Evolutionary conservation across 2,113 vertebrate genomes (phyloP), one percentile per base, ranked within the genome.

Genomic region (Thamnaconus septentrionalis): DNA sequence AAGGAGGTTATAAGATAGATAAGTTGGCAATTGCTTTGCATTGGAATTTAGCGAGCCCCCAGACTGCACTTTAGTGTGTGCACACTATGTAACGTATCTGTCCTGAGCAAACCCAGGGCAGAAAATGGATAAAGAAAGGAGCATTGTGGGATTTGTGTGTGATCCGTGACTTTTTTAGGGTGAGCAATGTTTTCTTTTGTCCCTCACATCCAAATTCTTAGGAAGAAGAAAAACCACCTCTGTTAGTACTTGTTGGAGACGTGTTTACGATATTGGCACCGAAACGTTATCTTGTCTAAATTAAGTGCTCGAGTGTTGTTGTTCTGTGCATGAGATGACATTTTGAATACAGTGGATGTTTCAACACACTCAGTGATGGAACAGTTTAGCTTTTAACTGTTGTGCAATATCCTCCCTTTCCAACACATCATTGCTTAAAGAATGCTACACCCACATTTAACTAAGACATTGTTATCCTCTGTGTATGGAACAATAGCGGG

Each of bases 321-420:
- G 61, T 73, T 73, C 73, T 65, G 57, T 64, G 10, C 64, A 40
- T 65, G 64, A 54, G 64, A 78, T 83, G 82, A 80, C 79, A 83
- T 85, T 90, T 88, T 83, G 59, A 76, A 71, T 71, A 54, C 18
- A 63, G 42, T 69, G 78, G 69, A 86, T 88, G 80, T 92, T 91
- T 90, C 84, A 90, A 90, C 78, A 87, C 80, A 81, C 82, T 78
- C 80, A 53, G 61, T 80, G 75, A 83, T 86, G 86, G 86, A 87
- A 87, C 66, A 86, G 72, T 79, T 82, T 48, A 64, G 81, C 76
- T 85, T 79, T 72, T 64, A 75, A 61, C 47, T 49, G 72, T 93
- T 92, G 87, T 87, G 86, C 87, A 92, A 92, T 58, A 83, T 88
- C 86, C 88, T 91, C 87, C 86, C 88, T 87, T 90, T 89, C 83